A percentile compares a stretch with the other conserved stretches of the same genome.
phyloP scores from a whole-genome alignment of 2,888 invertebrate genomes.

The Metallyticus violacea region DNA sequence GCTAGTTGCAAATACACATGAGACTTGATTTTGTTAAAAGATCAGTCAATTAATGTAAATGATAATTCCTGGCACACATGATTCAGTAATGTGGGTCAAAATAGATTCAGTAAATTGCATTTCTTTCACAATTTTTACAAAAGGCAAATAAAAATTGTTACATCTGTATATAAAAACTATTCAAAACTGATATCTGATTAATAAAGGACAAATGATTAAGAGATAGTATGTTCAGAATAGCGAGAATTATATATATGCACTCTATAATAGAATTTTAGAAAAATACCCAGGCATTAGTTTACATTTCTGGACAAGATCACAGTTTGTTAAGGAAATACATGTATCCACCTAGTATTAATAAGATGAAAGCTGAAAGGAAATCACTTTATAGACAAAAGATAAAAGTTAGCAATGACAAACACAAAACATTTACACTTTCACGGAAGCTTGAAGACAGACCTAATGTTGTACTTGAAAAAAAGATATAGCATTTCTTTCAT shows the following conservation, averaged over 20 bases:
- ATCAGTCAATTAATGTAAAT: no score
- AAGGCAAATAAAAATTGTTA: no score
- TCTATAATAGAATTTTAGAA: background rate
- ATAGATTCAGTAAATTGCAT: no score
- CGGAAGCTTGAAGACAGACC: background rate
- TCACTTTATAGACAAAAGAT: background rate
- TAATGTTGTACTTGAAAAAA: background rate
- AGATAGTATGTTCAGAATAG: background rate
- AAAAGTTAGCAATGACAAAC: background rate
- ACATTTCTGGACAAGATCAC: background rate
- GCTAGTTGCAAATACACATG: no score
- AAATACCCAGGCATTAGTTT: background rate
- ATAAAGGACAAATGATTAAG: no score
- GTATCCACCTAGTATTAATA: background rate
- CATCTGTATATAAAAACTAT: no score
- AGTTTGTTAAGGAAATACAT: background rate
- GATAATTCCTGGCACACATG: no score
- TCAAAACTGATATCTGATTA: no score
- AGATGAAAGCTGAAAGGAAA: background rate
- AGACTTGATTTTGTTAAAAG: no score
- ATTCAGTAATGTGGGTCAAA: no score
- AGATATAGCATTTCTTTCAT: background rate
- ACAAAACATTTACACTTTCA: background rate
- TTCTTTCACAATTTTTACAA: no score
- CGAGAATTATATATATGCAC: background rate